Conservation (phyloP, 2,113 vertebrate genomes). For the Odontesthes bonariensis region DNA sequence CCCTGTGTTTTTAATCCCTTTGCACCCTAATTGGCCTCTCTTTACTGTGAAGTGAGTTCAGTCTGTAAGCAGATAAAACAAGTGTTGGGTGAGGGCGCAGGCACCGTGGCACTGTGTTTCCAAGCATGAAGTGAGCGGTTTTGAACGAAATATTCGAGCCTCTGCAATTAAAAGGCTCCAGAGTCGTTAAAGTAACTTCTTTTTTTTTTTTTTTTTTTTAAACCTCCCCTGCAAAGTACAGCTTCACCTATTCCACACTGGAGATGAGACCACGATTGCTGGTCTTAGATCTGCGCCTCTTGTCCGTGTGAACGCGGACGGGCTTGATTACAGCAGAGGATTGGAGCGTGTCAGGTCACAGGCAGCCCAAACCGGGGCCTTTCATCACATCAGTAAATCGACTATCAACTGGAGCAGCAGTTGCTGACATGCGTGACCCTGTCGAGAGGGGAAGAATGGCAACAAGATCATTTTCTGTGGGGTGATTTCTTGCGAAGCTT, state of each 20-base stretch:
- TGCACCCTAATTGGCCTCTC: conserved; percentile 82
- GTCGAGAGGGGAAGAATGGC: conserved; percentile 15
- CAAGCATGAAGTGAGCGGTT: conserved; percentile 76
- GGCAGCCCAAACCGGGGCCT: conserved; percentile 14
- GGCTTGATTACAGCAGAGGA: conserved; percentile 33
- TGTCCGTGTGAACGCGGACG: conserved; percentile 29
- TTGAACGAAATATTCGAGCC: conserved; percentile 75
- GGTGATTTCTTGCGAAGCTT: conserved; percentile 47
- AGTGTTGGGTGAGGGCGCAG: conserved; percentile 67
- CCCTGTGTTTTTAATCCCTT: conserved; percentile 78
- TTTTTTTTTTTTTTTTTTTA: conserved; percentile 18
- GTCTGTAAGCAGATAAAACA: conserved; percentile 74
- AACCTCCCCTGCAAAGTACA: conserved; percentile 15
- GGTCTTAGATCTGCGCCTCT: conserved; percentile 23
- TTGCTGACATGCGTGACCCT: conserved; percentile 8
- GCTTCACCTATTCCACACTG: conserved; percentile 57
- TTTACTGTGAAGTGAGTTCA: conserved; percentile 76
- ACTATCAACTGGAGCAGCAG: conserved; percentile 23
- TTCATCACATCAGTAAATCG: conserved; percentile 24
- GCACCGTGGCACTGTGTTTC: conserved; percentile 65
- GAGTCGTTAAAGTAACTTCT: conserved; percentile 56
- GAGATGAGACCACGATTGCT: conserved; percentile 38
- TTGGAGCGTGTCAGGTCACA: conserved; percentile 1
- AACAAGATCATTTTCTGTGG: conserved; percentile 31
- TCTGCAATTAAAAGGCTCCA: conserved; percentile 71